These are phyloP conservation scores for Drosophila malerkotliana DNA, from an alignment of 1,140 invertebrate genomes.

Conservation along the genomic window DNA sequence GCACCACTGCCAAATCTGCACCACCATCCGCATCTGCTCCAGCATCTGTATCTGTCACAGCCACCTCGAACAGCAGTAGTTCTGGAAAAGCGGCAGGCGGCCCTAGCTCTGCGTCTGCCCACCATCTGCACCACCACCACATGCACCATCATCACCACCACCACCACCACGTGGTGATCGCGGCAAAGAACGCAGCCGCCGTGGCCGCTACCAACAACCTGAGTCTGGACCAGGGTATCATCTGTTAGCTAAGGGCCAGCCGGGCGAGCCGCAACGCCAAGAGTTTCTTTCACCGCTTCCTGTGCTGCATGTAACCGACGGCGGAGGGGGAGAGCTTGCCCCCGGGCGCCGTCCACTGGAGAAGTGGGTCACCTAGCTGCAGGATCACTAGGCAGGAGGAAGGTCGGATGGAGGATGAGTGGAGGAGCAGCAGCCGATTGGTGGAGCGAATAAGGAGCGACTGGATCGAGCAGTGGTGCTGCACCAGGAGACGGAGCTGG, in stretches of 20 bases:
- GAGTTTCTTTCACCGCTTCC: slow-evolving; percentile 83
- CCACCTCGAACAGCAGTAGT: slow-evolving; percentile 21
- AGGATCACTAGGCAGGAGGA: slow-evolving; percentile 17
- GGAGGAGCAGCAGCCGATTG: not conserved
- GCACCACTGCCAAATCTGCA: slow-evolving; percentile 10
- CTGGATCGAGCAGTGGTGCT: slow-evolving; percentile 3
- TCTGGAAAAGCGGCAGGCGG: slow-evolving; percentile 8
- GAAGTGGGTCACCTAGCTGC: slow-evolving; percentile 13
- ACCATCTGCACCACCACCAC: slow-evolving; percentile 66
- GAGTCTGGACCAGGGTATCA: slow-evolving; percentile 83
- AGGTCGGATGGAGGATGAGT: not conserved
- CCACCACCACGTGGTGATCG: slow-evolving; percentile 72
- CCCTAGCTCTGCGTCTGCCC: slow-evolving; percentile 19
- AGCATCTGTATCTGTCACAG: slow-evolving; percentile 3
- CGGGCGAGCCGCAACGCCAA: slow-evolving; percentile 83
- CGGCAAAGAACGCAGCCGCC: slow-evolving; percentile 67
- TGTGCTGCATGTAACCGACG: slow-evolving; percentile 80
- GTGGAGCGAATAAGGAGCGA: not conserved
- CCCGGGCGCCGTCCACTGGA: slow-evolving; percentile 17
- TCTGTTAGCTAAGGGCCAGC: slow-evolving; percentile 84
- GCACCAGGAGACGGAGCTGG: slow-evolving; percentile 9
- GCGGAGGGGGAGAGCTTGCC: slow-evolving; percentile 9
- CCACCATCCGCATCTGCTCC: not conserved
- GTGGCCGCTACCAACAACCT: slow-evolving; percentile 72
- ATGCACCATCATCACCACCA: slow-evolving; percentile 73